Evolutionary conservation across 2,113 vertebrate genomes (phyloP), one percentile per base, ranked within the genome.

Genomic region (Plectropomus leopardus): DNA sequence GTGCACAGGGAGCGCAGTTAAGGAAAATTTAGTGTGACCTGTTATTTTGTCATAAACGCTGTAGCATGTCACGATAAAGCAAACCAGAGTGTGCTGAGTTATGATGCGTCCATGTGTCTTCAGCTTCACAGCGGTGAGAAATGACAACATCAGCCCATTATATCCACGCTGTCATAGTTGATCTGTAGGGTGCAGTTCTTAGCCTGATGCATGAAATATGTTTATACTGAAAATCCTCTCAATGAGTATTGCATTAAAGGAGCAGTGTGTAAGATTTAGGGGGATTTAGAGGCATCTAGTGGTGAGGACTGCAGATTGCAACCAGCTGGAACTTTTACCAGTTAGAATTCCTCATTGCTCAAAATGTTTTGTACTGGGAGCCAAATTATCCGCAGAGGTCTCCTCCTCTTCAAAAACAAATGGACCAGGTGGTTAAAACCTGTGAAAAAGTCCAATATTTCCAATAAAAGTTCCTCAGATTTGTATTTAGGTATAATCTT

Each of bases 1-100:
- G 24, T 55, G 74, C 69, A 68, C 34, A 23, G 75, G 50, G 71
- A 83, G 32, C 34, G 78, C 59, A 71, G 69, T 70, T 84, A 78
- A 70, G 36, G 67, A 42, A 42, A 70, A 85, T 84, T 78, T 71
- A 64, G 64, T 60, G 28, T 65, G 63, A 79, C 84, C 64, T 80
- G 72, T 79, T 89, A 63, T 72, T 90, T 80, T 72, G 57, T 61
- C 81, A 51, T 76, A 74, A 83, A 89, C 1, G 26, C 74, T 40
- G 54, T 16, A 36, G 53, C 57, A 1, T 67, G 34, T 75, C 81
- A 78, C 40, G 32, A 63, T 54, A 79, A 80, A 80, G 34, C 45
- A 76, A 87, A 80, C 30, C 69, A 65, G 65, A 26, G 40, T 67
- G 26, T 59, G 19, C 47, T 80, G 80, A 89, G 75, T 76, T 21